phyloP scores from a whole-genome alignment of 2,888 invertebrate species.

The Linnaemya vulpina region DNA sequence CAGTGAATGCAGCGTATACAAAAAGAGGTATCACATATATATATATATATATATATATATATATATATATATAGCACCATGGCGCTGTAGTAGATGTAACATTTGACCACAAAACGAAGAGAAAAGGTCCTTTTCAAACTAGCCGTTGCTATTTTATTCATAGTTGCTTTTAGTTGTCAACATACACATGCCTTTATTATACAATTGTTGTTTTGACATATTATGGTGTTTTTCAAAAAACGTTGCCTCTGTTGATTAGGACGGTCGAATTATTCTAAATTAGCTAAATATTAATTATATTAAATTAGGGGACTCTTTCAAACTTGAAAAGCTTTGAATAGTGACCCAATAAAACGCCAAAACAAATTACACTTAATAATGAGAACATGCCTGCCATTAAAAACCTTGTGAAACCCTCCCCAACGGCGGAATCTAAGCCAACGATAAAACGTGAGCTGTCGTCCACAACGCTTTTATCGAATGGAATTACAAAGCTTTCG shows the following conservation, averaged over 20 bases:
- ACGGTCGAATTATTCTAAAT: neutral
- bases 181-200: neutral
- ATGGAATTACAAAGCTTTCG: conserved; percentile 79
- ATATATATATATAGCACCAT: too few species aligned
- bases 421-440: conserved; percentile 24
- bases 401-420: conserved; percentile 30
- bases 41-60: too few species aligned
- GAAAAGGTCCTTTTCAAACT: neutral
- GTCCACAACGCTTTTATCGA: conserved; percentile 48
- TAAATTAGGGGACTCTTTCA: neutral
- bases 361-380: conserved; percentile 53
- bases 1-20: too few species aligned
- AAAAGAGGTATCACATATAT: too few species aligned
- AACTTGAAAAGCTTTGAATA: neutral
- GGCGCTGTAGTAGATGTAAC: too few species aligned
- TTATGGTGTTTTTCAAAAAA: conserved; percentile 44
- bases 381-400: conserved; percentile 62
- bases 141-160: neutral
- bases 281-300: neutral
- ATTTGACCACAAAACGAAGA: too few species aligned
- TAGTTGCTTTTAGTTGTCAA: neutral
- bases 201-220: conserved; percentile 33
- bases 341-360: neutral
- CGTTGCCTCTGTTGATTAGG: conserved; percentile 32
- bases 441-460: conserved; percentile 64